Percentiles rank a stretch among this genome's conserved stretches.
phyloP scores from a whole-genome alignment of 2,888 invertebrate species.

The Dysmachus trigonus region DNA sequence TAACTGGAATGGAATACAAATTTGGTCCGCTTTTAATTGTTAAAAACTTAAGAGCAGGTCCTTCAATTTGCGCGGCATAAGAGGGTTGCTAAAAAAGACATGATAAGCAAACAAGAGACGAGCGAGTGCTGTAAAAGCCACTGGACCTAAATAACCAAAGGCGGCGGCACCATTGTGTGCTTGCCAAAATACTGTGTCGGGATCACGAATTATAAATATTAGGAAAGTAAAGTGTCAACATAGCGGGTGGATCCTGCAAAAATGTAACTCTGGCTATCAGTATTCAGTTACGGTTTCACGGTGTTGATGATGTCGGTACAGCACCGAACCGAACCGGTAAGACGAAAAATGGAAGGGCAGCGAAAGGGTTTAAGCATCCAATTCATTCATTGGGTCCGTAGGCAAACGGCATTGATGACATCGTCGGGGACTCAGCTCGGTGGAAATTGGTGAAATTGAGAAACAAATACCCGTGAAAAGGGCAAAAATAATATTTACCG shows the following conservation, averaged over 20 bases:
- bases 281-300: conserved; percentile 41
- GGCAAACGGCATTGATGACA: conserved; percentile 40
- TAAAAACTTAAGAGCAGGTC: not conserved
- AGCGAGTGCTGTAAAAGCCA: conserved; percentile 25
- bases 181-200: conserved; percentile 48
- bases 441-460: conserved; percentile 41
- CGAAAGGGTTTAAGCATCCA: conserved; percentile 34
- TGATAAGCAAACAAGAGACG: conserved; percentile 28
- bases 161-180: conserved; percentile 45
- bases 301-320: conserved; percentile 22
- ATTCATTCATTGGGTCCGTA: conserved; percentile 35
- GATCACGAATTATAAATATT: conserved; percentile 52
- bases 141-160: conserved; percentile 37
- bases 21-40: not conserved
- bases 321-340: not conserved
- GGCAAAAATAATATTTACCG: conserved; percentile 42
- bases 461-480: conserved; percentile 42
- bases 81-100: conserved; percentile 23
- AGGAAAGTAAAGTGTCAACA: conserved; percentile 51
- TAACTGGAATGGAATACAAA: not conserved
- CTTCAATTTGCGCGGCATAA: not conserved
- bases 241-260: conserved; percentile 48
- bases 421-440: conserved; percentile 8
- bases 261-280: conserved; percentile 45
- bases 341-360: not conserved